phyloP scores from a whole-genome alignment of 2,113 vertebrate species.

The Excalfactoria chinensis region DNA sequence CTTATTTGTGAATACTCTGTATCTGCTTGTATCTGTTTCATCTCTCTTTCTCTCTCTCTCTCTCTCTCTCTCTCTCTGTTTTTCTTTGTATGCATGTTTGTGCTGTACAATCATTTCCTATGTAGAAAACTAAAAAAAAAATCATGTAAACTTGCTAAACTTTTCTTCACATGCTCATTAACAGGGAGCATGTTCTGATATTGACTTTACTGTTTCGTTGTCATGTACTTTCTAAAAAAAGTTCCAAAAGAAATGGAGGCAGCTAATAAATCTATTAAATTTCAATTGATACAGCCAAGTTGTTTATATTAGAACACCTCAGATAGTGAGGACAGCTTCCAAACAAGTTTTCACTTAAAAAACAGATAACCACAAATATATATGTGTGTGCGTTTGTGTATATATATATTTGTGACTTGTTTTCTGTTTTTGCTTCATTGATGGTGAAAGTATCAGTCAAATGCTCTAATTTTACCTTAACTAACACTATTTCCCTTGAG shows the following conservation, averaged over 20 bases:
- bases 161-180: not conserved
- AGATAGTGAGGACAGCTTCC: not conserved
- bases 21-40: not conserved
- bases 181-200: not conserved
- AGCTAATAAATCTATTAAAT: not conserved
- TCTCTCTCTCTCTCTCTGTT: no score
- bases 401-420: rapidly evolving
- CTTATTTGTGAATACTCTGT: not conserved
- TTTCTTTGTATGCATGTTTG: not conserved
- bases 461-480: not conserved
- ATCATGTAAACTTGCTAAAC: not conserved
- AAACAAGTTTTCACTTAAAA: not conserved
- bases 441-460: not conserved
- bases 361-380: no score
- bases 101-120: not conserved
- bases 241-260: not conserved
- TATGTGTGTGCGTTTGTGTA: no score
- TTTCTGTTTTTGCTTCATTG: not conserved
- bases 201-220: not conserved
- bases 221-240: not conserved
- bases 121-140: not conserved
- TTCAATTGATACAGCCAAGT: not conserved
- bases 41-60: no score
- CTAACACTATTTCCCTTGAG: not conserved
- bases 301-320: not conserved